These are phyloP conservation scores for Bombyx mandarina DNA, from an alignment of 1,140 invertebrate species.

Conservation along the genomic window DNA sequence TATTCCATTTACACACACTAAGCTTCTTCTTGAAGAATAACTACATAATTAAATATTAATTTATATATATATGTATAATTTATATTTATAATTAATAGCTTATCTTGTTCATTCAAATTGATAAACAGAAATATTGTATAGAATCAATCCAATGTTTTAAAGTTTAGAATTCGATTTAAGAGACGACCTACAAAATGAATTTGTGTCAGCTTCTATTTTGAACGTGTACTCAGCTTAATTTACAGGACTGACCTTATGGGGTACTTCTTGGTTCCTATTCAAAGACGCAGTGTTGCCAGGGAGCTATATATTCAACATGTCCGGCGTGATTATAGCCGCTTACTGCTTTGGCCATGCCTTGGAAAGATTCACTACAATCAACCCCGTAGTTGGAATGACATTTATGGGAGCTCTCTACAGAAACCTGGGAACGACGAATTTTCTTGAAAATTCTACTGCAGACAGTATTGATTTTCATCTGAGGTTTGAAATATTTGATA, in stretches of 20 bases:
- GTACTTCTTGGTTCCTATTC: conserved; percentile 79
- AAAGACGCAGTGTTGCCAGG: conserved; percentile 79
- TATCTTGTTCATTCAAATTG: too few species aligned
- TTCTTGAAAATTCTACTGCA: conserved; percentile 73
- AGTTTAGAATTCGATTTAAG: too few species aligned
- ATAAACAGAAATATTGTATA: too few species aligned
- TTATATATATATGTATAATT: too few species aligned
- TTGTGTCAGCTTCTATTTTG: too few species aligned
- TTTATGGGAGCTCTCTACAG: conserved; percentile 82
- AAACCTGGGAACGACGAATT: conserved; percentile 78
- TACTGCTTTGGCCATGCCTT: conserved; percentile 85
- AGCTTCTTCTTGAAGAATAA: too few species aligned
- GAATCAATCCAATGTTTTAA: too few species aligned
- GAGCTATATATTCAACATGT: conserved; percentile 83
- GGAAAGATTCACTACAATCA: conserved; percentile 79
- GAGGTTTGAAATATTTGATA: conserved; percentile 28
- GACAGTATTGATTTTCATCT: conserved; percentile 75
- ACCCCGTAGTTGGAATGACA: conserved; percentile 89
- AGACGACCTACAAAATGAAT: too few species aligned
- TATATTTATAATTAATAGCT: too few species aligned
- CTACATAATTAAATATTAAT: too few species aligned
- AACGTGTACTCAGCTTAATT: background rate
- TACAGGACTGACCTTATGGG: conserved; percentile 79
- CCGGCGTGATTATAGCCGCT: conserved; percentile 78
- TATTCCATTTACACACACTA: too few species aligned